Conservation (phyloP, 2,888 invertebrate genomes). For the Plebejus argus region DNA sequence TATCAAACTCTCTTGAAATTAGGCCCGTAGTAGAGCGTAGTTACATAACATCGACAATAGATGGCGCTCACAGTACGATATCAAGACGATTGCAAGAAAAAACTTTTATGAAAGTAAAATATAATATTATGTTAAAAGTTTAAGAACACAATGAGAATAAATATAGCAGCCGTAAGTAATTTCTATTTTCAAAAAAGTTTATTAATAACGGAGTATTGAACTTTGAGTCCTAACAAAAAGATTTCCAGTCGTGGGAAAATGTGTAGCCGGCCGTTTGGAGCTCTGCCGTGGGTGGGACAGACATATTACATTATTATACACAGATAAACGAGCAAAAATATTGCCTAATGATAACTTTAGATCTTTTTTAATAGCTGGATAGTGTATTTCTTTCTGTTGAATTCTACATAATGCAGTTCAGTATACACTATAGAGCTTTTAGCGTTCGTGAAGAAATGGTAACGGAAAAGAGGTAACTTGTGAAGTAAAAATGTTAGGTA, state of each 20-base stretch:
- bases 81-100: not conserved
- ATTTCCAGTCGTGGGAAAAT: slow-evolving; percentile 9
- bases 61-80: not conserved
- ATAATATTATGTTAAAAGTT: not conserved
- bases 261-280: slow-evolving; percentile 4
- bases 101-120: not conserved
- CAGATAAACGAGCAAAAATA: not conserved
- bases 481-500: no score
- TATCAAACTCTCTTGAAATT: not conserved
- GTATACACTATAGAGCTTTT: no score
- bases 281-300: slow-evolving; percentile 2
- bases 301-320: not conserved
- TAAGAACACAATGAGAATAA: not conserved
- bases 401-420: not conserved
- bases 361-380: not conserved
- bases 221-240: slow-evolving; percentile 15
- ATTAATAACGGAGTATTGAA: slow-evolving; percentile 13
- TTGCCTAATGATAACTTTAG: not conserved
- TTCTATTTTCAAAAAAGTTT: slow-evolving; percentile 3
- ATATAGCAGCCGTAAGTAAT: not conserved
- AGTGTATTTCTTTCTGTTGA: not conserved
- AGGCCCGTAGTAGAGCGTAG: not conserved
- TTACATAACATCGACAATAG: not conserved
- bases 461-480: no score
- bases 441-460: not conserved